phyloP scores from a whole-genome alignment of 1,140 invertebrate species.

The Drosophila nebulosa region DNA sequence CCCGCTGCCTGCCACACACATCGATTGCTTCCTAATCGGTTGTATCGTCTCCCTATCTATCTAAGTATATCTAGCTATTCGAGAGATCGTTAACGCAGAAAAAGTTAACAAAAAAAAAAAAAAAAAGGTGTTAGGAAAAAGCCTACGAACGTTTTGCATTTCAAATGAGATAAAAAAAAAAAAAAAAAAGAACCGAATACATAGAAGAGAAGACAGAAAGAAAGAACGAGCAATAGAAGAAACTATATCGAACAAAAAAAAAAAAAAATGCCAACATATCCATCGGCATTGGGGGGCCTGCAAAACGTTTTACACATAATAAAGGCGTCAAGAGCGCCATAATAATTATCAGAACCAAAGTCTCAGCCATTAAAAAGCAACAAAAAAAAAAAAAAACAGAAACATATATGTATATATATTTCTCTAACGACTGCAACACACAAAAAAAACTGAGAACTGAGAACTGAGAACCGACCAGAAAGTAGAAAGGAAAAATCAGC shows the following conservation, averaged over 20 bases:
- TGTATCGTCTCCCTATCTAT: neutral
- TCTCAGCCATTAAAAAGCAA: slow-evolving; percentile 41
- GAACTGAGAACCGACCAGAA: neutral
- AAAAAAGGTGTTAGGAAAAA: neutral
- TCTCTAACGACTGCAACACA: neutral
- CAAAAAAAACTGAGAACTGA: neutral
- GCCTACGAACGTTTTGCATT: slow-evolving; percentile 54
- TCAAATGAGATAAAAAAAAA: slow-evolving; percentile 54
- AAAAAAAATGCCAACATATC: slow-evolving; percentile 27
- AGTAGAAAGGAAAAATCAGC: slow-evolving; percentile 15
- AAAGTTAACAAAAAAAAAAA: too few relatives aligned
- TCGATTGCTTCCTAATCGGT: slow-evolving; percentile 22
- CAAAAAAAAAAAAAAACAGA: slow-evolving; percentile 19
- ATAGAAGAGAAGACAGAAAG: neutral
- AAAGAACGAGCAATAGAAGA: neutral
- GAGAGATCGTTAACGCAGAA: slow-evolving; percentile 28
- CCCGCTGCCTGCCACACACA: slow-evolving; percentile 32
- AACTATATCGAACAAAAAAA: neutral
- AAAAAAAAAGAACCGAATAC: neutral
- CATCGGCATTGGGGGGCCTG: slow-evolving; percentile 57
- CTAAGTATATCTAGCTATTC: neutral
- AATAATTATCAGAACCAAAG: slow-evolving; percentile 67
- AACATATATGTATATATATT: neutral
- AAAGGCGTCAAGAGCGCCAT: slow-evolving; percentile 74
- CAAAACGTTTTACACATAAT: slow-evolving; percentile 74